Base-by-base conservation (phyloP, 1,140 invertebrate genomes). In the Meloidogyne hapla region DNA sequence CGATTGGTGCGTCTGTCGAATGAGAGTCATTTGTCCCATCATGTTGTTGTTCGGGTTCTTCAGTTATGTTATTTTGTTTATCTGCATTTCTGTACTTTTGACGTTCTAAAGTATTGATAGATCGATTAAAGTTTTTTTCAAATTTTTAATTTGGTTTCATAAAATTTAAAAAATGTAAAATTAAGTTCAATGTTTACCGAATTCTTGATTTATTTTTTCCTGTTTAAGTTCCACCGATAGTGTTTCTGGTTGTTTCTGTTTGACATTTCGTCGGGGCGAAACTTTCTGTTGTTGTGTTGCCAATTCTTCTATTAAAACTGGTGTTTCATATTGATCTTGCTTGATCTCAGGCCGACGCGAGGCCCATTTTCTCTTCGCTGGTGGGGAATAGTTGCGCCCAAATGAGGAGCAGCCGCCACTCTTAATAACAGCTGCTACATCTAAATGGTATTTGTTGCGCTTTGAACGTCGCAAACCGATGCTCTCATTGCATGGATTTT, bases 381-480 rank as follows among this genome's bases (percentile, higher is more conserved):
- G 64, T 12, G 10, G 21, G 5, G 40, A 66, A 28, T 21, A 40
- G 26, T 28, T 74, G 25, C 13, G 70, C 13, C 12, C 21, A 13
- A 15, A 42, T 13, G 4, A 18, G 21, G 65, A 67, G 18, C 48
- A 56, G n/a, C 48, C 48, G 65, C 56, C 77, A 38, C 26, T 28
- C 23, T 67, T 67, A 42, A 78, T 40, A 4, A 78, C 78, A 21
- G 74, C 65, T 12, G 48, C 66, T 26, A 78, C 74, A 69, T 78
- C 77, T n/a, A 78, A 63, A 70, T 78, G 77, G 21, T 74, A 78
- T 72, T 78, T 78, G 74, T 78, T 78, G 23, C 74, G 56, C 18
- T 78, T 78, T 28, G 77, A 78, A n/a, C 77, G 76, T 25, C 77
- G 13, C 48, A 77, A 45, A 5, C 18, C 48, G n/a, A 56, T n/a